These are phyloP conservation scores for Melanogrammus aeglefinus DNA, from an alignment of 2,797 vertebrate species.

Conservation along the genomic window DNA sequence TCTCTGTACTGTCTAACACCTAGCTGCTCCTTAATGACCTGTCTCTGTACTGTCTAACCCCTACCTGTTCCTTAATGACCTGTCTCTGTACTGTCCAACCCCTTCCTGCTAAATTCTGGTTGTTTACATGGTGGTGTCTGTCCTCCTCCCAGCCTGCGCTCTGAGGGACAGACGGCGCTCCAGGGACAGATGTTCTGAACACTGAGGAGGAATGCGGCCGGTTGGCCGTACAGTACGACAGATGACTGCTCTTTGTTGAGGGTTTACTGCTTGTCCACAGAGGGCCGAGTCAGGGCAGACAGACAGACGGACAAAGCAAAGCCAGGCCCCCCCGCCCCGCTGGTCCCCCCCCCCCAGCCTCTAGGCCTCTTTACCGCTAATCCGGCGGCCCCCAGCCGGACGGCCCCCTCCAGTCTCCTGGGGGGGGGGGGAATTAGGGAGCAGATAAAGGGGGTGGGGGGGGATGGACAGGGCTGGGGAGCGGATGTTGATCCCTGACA, in stretches of 20 bases:
- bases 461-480: slow-evolving; percentile 40
- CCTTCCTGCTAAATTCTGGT: too few species aligned
- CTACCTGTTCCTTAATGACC: too few species aligned
- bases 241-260: slow-evolving; percentile 74
- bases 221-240: slow-evolving; percentile 71
- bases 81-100: too few species aligned
- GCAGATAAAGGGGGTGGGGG: slow-evolving; percentile 60
- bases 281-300: slow-evolving; percentile 71
- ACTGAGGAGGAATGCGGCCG: slow-evolving; percentile 63
- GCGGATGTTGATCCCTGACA: slow-evolving; percentile 65
- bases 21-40: too few species aligned
- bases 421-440: slow-evolving; percentile 57
- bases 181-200: slow-evolving; percentile 46
- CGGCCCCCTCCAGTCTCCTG: slow-evolving; percentile 35
- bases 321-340: slow-evolving; percentile 59
- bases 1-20: too few species aligned
- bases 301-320: slow-evolving; percentile 69
- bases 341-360: slow-evolving; percentile 40
- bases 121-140: too few species aligned
- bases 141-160: slow-evolving; percentile 19
- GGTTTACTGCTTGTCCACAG: slow-evolving; percentile 65
- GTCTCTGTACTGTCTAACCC: too few species aligned
- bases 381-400: slow-evolving; percentile 62
- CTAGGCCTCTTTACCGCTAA: slow-evolving; percentile 71
- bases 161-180: slow-evolving; percentile 48